Base-by-base conservation (phyloP, 2,797 vertebrate genomes). In the Gorsachius magnificus region DNA sequence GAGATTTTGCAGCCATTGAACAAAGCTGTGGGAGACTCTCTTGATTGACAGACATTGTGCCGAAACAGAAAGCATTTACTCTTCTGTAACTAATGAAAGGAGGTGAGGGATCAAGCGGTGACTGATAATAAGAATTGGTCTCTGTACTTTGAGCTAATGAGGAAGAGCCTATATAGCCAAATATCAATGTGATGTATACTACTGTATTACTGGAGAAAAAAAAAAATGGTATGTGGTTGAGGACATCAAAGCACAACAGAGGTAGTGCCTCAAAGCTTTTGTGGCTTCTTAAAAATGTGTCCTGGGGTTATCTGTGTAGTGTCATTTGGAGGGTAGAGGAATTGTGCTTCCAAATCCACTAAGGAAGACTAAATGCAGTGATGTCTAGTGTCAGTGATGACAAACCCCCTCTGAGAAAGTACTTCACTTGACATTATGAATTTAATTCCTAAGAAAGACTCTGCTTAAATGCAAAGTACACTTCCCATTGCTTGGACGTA, bases 371-470 rank as follows among this genome's bases (percentile, higher is more conserved):
- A 88, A 80, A 71, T 63, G 51, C 11, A 60, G 33, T 19, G 33
- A 24, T 60, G n/a, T 60, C 63, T 68, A 45, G 45, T 43, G 60
- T 38, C 64, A 41, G 15, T 66, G 68, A 64, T 50, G 60, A 70
- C 41, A 90, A 57, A 43, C 11, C 51, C 61, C 13, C 51, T 70
- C 50, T 79, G 53, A 79, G 36, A 77, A 46, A 80, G 38, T 41
- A n/a, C 29, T 77, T 75, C 38, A 46, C 28, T 48, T 0, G 1
- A 20, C 5, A 5, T 25, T 33, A 45, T 0, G 5, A n/a, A 36
- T 53, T 60, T 57, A 51, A 63, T 84, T 79, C 21, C 19, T 35
- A 35, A 58, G 48, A 50, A 93, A 35, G 11, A 10, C 24, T 70
- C 56, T 83, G 43, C 8, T 36, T 77, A 87, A 76, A 66, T 33